Conservation (phyloP, 2,888 invertebrate genomes). For the Drosophila antonietae region DNA sequence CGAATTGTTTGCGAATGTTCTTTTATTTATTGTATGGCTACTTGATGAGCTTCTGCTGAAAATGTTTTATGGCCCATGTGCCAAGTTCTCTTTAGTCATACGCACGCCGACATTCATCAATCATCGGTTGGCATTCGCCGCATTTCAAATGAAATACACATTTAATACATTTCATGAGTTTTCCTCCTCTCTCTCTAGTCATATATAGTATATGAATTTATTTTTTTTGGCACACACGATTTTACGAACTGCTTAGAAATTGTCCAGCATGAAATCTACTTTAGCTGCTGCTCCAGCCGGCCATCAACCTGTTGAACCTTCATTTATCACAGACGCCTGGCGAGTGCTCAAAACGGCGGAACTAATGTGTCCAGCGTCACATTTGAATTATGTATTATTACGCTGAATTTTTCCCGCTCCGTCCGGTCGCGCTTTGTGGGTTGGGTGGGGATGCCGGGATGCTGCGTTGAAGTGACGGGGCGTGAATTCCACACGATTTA, state of each 20-base stretch:
- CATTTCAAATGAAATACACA: conserved; percentile 44
- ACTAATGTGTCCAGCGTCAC: conserved; percentile 70
- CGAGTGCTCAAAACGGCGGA: conserved; percentile 66
- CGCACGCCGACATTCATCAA: conserved; percentile 44
- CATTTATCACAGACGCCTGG: conserved; percentile 58
- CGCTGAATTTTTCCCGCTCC: conserved; percentile 43
- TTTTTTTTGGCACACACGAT: conserved; percentile 33
- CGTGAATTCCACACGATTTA: conserved; percentile 63
- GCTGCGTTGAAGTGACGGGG: conserved; percentile 36
- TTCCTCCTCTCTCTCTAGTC: neutral
- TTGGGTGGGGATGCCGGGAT: neutral
- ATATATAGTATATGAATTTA: neutral
- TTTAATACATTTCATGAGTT: conserved; percentile 45
- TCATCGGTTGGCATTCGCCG: conserved; percentile 46
- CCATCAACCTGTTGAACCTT: conserved; percentile 63
- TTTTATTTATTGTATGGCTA: conserved; percentile 70
- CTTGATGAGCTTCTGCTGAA: conserved; percentile 67
- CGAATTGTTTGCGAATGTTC: conserved; percentile 51
- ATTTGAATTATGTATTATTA: conserved; percentile 73
- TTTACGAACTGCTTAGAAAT: conserved; percentile 60
- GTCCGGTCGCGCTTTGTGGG: neutral
- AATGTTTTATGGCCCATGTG: conserved; percentile 68
- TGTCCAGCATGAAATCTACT: conserved; percentile 45
- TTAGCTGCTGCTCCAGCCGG: conserved; percentile 19
- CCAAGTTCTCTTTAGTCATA: conserved; percentile 40